Percentiles rank a stretch among this genome's conserved stretches.
Evolutionary conservation across 2,888 invertebrate genomes (phyloP).

Genomic region (Pandemis heparana): DNA sequence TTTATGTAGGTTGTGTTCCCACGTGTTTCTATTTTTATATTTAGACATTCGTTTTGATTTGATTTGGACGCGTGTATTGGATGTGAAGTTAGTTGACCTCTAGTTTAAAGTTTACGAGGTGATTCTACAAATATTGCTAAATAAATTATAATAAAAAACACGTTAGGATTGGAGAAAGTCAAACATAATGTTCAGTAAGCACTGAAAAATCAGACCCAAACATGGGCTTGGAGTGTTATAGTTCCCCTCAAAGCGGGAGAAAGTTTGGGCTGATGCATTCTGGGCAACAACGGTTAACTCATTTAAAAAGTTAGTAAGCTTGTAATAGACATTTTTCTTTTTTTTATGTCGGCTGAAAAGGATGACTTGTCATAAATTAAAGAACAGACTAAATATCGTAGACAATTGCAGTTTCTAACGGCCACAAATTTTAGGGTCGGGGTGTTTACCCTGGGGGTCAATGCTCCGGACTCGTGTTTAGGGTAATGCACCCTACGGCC

Average conservation of each 20-base stretch:
- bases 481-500: constrained; percentile 10
- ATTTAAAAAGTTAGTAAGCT: too few relatives aligned
- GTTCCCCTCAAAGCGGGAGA: too few relatives aligned
- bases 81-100: background rate
- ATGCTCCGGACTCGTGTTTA: background rate
- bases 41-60: background rate
- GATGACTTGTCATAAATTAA: too few relatives aligned
- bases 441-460: constrained; percentile 3
- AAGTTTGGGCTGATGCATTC: too few relatives aligned
- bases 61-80: background rate
- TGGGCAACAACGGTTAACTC: too few relatives aligned
- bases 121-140: background rate
- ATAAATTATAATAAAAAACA: too few relatives aligned
- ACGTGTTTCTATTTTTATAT: background rate
- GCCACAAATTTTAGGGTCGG: background rate
- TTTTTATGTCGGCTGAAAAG: too few relatives aligned
- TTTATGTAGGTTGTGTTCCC: background rate
- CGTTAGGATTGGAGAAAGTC: too few relatives aligned
- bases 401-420: background rate
- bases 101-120: background rate
- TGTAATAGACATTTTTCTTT: too few relatives aligned
- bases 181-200: too few relatives aligned
- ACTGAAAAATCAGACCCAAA: too few relatives aligned
- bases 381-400: background rate
- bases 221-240: too few relatives aligned